These are phyloP conservation scores for Tetrapedia diversipes DNA, from an alignment of 2,888 invertebrate genomes.

Conservation along the genomic window DNA sequence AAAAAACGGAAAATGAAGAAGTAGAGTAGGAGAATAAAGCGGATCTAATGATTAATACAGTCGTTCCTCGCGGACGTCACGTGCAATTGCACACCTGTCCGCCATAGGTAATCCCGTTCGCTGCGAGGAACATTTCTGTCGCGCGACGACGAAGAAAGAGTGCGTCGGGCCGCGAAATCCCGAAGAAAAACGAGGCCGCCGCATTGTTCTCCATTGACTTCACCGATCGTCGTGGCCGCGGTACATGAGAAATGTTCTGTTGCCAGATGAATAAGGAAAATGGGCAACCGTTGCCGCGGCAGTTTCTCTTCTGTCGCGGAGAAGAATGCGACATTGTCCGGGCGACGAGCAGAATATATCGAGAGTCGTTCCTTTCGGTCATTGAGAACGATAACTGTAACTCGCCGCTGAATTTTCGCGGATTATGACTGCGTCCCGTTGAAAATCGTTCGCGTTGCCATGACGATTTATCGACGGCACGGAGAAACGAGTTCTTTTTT, in stretches of 20 bases:
- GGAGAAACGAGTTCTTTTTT: neutral
- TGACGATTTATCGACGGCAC: slow-evolving; percentile 7
- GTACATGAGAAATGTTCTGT: slow-evolving; percentile 62
- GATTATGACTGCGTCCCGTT: slow-evolving; percentile 10
- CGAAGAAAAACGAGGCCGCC: slow-evolving; percentile 57
- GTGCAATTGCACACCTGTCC: slow-evolving; percentile 19
- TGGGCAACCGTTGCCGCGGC: slow-evolving; percentile 55
- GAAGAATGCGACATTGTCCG: slow-evolving; percentile 57
- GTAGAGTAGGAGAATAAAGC: neutral
- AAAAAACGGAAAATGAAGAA: neutral
- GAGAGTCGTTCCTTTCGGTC: slow-evolving; percentile 55
- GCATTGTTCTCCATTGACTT: slow-evolving; percentile 68
- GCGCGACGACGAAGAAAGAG: slow-evolving; percentile 14
- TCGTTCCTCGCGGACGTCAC: neutral
- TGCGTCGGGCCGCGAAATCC: slow-evolving; percentile 47
- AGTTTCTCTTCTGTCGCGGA: slow-evolving; percentile 62
- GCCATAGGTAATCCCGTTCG: slow-evolving; percentile 12
- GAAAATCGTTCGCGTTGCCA: too few relatives aligned
- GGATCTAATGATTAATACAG: slow-evolving; percentile 31
- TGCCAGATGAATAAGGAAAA: slow-evolving; percentile 69
- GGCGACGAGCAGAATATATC: slow-evolving; percentile 53
- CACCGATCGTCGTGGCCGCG: slow-evolving; percentile 44
- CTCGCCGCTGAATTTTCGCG: slow-evolving; percentile 26
- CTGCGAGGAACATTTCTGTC: slow-evolving; percentile 28
- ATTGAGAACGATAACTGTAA: slow-evolving; percentile 30